Evolutionary conservation across 1,140 invertebrate genomes (phyloP), one percentile per base, ranked within the genome.

Genomic region (Thaumatotibia leucotreta): DNA sequence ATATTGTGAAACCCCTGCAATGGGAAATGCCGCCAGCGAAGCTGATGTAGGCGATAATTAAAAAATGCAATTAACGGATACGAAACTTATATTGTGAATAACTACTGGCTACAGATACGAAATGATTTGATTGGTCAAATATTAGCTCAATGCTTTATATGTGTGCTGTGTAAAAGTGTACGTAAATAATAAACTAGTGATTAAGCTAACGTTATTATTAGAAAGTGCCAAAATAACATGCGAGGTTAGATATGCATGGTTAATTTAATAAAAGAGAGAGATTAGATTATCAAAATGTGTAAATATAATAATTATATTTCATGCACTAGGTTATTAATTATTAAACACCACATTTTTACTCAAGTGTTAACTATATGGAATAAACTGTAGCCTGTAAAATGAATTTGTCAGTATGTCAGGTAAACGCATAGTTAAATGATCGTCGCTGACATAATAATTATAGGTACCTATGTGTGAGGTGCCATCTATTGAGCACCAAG

Each of bases 21-120:
- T 27, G 52, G 17, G 3, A 65, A 67, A 74, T 71, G 69, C 71
- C 72, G 67, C 72, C 72, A 74, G 72, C 63, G 5, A 74, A 70
- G 69, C 69, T 61, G 61, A 69, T 50, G 24, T 29, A 58, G 24
- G n/a, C 52, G 11, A 58, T 58, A 31, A 58, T 58, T 58, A 31
- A 10, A 58, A 58, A 24, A 20, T 14, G 20, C 17, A 45, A 20
- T n/a, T 3, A 20, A 45, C 8, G 39, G 11, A 39, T 45, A 58
- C 9, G 23, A 27, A 58, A 14, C 11, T 54, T 22, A n/a, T 24
- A 27, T 54, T 39, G 35, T 39, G 35, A 24, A 54, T 24, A 54
- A 58, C 27, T 58, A 58, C 23, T 27, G 6, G n/a, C 50, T 52
- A 52, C 52, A 14, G 20, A 31, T 50, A 58, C 14, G 4, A 58